Percentiles rank a stretch among this genome's conserved stretches.
These are phyloP conservation scores for Yasuhikotakia modesta DNA, from an alignment of 2,797 vertebrate genomes.

Conservation along the genomic window DNA sequence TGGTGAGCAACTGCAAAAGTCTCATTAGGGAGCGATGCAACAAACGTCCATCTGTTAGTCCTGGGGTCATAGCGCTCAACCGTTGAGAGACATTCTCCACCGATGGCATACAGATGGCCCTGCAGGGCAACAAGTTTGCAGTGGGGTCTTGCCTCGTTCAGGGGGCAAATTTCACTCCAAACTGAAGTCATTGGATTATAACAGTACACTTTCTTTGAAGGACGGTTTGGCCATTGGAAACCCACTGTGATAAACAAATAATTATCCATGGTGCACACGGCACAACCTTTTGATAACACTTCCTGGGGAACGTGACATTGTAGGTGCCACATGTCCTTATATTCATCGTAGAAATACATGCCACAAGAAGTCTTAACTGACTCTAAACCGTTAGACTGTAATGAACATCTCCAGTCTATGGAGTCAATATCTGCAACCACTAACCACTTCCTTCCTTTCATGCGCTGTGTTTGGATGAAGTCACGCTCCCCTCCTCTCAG, in stretches of 20 bases:
- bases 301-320: conserved; percentile 82
- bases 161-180: conserved; percentile 88
- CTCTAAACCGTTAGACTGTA: conserved; percentile 27
- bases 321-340: conserved; percentile 78
- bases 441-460: conserved; percentile 76
- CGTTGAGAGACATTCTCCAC: conserved; percentile 88
- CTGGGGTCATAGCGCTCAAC: conserved; percentile 91
- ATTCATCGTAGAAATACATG: conserved; percentile 85
- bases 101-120: conserved; percentile 90
- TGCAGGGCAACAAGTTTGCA: conserved; percentile 89
- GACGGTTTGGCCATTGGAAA: conserved; percentile 75
- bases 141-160: conserved; percentile 89
- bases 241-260: conserved; percentile 90
- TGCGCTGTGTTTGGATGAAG: conserved; percentile 78
- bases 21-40: conserved; percentile 84
- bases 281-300: conserved; percentile 82
- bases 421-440: conserved; percentile 82
- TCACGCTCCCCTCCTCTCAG: conserved; percentile 85
- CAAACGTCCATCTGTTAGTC: conserved; percentile 85
- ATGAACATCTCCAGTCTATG: conserved; percentile 68
- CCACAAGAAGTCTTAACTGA: conserved; percentile 68
- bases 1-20: conserved; percentile 91
- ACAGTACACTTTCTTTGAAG: conserved; percentile 89
- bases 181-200: conserved; percentile 87
- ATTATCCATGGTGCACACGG: conserved; percentile 91